phyloP scores from a whole-genome alignment of 2,113 vertebrate species.

The Climacteris rufus region DNA sequence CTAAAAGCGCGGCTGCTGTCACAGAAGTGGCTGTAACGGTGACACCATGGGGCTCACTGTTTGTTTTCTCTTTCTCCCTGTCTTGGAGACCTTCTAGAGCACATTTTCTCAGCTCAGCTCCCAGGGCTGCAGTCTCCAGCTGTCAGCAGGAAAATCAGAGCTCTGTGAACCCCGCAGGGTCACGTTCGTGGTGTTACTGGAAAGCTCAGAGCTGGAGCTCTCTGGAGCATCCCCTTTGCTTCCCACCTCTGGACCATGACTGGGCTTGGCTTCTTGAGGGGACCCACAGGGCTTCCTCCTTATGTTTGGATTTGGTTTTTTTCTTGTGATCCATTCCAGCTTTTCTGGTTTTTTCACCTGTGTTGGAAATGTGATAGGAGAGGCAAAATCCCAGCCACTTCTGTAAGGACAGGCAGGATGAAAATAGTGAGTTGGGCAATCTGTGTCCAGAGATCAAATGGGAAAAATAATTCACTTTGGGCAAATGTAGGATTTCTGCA shows the following conservation, averaged over 20 bases:
- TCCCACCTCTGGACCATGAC: background rate
- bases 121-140: background rate
- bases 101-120: slow-evolving; percentile 13
- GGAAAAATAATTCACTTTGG: background rate
- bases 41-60: slow-evolving; percentile 1
- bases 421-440: background rate
- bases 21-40: background rate
- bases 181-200: background rate
- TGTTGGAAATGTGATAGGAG: background rate
- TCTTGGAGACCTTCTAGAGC: slow-evolving; percentile 1
- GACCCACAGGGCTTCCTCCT: background rate
- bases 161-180: background rate
- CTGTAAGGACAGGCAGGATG: background rate
- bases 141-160: slow-evolving; percentile 21
- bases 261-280: background rate
- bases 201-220: background rate
- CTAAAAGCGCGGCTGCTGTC: slow-evolving; percentile 2
- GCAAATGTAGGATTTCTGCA: background rate
- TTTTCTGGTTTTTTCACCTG: background rate
- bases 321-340: background rate
- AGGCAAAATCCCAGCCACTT: background rate
- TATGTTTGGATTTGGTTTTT: background rate
- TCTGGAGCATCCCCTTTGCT: background rate
- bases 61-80: slow-evolving; percentile 1
- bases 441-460: background rate